Conservation (phyloP, 2,797 vertebrate species). For the Oceanodroma leucorhoa region DNA sequence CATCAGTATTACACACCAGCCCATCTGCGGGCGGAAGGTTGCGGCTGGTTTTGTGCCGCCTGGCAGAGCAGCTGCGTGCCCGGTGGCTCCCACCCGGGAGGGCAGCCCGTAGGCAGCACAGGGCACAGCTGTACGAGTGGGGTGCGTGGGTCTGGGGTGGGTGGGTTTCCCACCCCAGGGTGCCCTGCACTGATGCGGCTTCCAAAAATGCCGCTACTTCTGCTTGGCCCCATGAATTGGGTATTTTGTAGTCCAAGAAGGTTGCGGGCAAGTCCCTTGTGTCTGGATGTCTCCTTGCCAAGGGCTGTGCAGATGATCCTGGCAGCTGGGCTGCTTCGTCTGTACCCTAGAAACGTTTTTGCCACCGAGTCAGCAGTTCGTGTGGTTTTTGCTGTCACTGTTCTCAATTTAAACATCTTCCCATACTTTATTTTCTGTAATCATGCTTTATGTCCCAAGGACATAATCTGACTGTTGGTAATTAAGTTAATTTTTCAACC, state of each 20-base stretch:
- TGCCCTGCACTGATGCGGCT: background rate
- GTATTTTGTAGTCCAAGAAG: background rate
- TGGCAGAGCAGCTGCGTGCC: background rate
- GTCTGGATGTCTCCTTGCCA: background rate
- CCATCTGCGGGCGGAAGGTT: accelerated
- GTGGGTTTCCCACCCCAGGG: background rate
- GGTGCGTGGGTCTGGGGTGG: background rate
- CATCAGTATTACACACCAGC: accelerated
- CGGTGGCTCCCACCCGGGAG: accelerated
- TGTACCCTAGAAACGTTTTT: background rate
- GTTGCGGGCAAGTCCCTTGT: background rate
- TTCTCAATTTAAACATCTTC: background rate
- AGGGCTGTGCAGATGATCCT: background rate
- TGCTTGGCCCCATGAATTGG: background rate
- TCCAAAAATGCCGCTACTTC: background rate
- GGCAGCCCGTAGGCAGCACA: background rate
- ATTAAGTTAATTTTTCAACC: background rate
- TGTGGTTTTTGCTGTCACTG: background rate
- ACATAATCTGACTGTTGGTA: background rate
- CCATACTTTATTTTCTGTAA: background rate
- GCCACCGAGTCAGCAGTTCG: background rate
- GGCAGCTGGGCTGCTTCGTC: background rate
- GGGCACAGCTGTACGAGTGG: background rate
- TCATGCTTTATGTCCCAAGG: background rate
- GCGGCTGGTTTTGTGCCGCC: background rate